Percentiles rank a stretch among this genome's conserved stretches.
Evolutionary conservation across 2,113 vertebrate species (phyloP).

Genomic region (Monarcha castaneiventris): DNA sequence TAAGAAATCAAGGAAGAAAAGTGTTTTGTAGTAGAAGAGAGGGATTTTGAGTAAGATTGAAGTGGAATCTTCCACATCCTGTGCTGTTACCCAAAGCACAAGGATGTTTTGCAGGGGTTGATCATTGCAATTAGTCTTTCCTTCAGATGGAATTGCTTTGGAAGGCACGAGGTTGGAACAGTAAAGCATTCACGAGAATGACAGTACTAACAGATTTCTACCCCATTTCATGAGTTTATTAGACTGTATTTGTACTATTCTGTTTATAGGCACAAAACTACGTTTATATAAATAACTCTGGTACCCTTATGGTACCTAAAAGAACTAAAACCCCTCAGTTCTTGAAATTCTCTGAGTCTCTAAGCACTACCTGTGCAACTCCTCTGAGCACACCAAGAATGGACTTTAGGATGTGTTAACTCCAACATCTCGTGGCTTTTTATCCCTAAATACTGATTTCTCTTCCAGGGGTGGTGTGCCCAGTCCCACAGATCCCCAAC

Average conservation of each 20-base stretch:
- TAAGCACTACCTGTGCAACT: neutral
- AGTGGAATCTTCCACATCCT: neutral
- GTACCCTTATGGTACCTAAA: neutral
- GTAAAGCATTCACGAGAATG: neutral
- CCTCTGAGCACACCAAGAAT: neutral
- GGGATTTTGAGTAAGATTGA: neutral
- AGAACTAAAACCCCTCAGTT: neutral
- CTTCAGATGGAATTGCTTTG: neutral
- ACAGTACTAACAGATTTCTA: neutral
- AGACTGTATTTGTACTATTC: neutral
- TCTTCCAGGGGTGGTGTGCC: slow-evolving; percentile 41
- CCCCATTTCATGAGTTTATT: neutral
- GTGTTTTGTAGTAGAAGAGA: neutral
- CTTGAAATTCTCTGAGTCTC: neutral
- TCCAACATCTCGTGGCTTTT: rapidly evolving
- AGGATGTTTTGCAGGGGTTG: neutral
- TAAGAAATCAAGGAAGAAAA: neutral
- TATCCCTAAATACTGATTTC: neutral
- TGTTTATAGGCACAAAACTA: neutral
- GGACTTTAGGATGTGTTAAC: neutral
- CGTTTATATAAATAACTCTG: neutral
- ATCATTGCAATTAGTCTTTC: neutral
- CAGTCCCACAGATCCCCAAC: neutral
- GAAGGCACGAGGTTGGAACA: neutral
- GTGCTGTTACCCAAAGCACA: neutral